Conservation (phyloP, 2,113 vertebrate genomes). For the Aphelocoma coerulescens region DNA sequence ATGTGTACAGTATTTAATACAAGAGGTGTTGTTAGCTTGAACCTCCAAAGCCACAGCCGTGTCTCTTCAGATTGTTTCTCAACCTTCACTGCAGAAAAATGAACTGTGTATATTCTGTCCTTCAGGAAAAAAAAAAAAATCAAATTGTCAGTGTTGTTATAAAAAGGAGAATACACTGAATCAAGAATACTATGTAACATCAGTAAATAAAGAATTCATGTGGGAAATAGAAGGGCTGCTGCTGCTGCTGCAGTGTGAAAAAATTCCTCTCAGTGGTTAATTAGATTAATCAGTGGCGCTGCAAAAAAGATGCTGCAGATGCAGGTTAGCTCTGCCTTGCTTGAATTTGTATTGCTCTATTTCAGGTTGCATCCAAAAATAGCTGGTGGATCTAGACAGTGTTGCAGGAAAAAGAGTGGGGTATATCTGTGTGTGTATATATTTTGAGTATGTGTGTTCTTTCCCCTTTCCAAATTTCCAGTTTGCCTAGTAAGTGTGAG, state of each 20-base stretch:
- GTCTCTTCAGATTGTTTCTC: not conserved
- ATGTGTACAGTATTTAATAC: not conserved
- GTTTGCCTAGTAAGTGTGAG: slow-evolving; percentile 26
- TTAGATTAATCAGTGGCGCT: slow-evolving; percentile 14
- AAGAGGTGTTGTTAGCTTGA: not conserved
- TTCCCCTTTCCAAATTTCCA: slow-evolving; percentile 40
- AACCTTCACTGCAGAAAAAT: slow-evolving; percentile 11
- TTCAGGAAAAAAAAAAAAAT: not conserved
- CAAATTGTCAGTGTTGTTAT: not conserved
- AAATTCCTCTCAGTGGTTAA: slow-evolving; percentile 36
- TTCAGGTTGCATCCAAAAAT: slow-evolving; percentile 58
- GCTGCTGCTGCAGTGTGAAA: not conserved
- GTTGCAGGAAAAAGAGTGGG: slow-evolving; percentile 41
- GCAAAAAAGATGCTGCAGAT: slow-evolving; percentile 48
- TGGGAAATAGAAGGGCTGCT: not conserved
- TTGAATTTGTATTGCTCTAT: slow-evolving; percentile 26
- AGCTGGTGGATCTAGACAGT: slow-evolving; percentile 26
- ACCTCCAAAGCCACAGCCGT: not conserved
- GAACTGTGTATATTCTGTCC: not conserved
- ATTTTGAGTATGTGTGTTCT: not conserved
- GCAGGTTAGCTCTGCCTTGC: slow-evolving; percentile 52
- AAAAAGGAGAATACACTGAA: not conserved
- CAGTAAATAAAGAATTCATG: not conserved
- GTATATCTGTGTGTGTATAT: not conserved
- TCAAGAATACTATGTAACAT: not conserved